Evolutionary conservation across 1,140 invertebrate genomes (phyloP).

Genomic region (Nymphalis io): DNA sequence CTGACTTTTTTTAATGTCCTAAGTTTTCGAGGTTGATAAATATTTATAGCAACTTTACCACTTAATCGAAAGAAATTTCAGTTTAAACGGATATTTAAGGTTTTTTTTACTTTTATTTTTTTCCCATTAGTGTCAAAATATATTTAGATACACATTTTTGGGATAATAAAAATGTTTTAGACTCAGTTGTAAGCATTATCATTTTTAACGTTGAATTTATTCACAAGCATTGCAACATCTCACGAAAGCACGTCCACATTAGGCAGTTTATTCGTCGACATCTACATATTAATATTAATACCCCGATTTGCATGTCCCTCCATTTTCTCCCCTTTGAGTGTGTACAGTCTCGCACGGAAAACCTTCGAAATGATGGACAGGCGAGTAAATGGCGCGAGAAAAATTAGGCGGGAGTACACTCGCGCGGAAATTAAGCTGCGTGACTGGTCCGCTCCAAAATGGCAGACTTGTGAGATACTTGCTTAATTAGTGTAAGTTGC

Average conservation of each 20-base stretch:
- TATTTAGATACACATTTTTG: neutral
- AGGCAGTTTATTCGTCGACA: conserved; percentile 36
- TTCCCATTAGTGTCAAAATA: too few species aligned
- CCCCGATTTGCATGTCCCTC: conserved; percentile 68
- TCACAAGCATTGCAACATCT: conserved; percentile 21
- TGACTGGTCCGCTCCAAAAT: conserved; percentile 31
- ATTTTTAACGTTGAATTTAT: conserved; percentile 26
- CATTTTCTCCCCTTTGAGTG: conserved; percentile 50
- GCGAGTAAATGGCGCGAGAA: conserved; percentile 73
- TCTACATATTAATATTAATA: conserved; percentile 67
- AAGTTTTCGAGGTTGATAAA: conserved; percentile 4
- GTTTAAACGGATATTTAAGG: neutral
- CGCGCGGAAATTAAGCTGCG: conserved; percentile 53
- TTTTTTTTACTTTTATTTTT: neutral
- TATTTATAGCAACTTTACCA: neutral
- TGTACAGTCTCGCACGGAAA: conserved; percentile 54
- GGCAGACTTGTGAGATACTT: conserved; percentile 34
- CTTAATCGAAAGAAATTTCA: neutral
- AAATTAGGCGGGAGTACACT: conserved; percentile 58
- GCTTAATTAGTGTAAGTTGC: conserved; percentile 38
- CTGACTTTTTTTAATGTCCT: conserved; percentile 12
- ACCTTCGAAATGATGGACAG: conserved; percentile 69
- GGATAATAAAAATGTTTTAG: conserved; percentile 5
- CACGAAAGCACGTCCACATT: conserved; percentile 34
- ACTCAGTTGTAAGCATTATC: conserved; percentile 11